Evolutionary conservation across 2,888 invertebrate species (phyloP).

Genomic region (Nineta flava): DNA sequence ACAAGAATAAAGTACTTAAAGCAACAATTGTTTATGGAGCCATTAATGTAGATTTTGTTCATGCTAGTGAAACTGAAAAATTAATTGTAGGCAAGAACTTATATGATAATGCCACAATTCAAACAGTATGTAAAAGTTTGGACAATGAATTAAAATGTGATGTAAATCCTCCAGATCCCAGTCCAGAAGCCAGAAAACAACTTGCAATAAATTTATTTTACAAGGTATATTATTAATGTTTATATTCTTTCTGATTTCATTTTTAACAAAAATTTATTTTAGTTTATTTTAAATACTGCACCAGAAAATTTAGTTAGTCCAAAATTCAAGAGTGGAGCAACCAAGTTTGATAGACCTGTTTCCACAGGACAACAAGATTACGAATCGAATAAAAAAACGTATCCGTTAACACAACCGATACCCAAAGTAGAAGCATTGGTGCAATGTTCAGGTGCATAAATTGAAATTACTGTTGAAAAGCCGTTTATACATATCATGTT

Average conservation of each 20-base stretch:
- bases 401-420: slow-evolving; percentile 59
- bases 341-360: slow-evolving; percentile 38
- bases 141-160: slow-evolving; percentile 48
- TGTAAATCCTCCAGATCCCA: slow-evolving; percentile 45
- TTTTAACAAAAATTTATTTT: slow-evolving; percentile 12
- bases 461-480: too few relatives aligned
- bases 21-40: slow-evolving; percentile 50
- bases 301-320: slow-evolving; percentile 32
- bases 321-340: slow-evolving; percentile 39
- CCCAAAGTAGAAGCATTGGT: slow-evolving; percentile 52
- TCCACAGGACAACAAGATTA: slow-evolving; percentile 55
- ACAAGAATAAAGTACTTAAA: slow-evolving; percentile 26
- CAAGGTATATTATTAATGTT: slow-evolving; percentile 37
- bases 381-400: slow-evolving; percentile 48
- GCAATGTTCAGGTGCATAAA: too few relatives aligned
- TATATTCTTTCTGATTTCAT: not conserved
- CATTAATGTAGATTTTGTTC: slow-evolving; percentile 34
- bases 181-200: slow-evolving; percentile 48
- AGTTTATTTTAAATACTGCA: slow-evolving; percentile 40
- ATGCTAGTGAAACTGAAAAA: slow-evolving; percentile 34
- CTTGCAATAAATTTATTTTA: slow-evolving; percentile 66
- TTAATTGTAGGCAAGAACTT: slow-evolving; percentile 27
- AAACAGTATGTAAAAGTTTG: slow-evolving; percentile 30
- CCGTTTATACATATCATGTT: too few relatives aligned
- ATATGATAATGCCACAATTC: slow-evolving; percentile 25